These are phyloP conservation scores for Drosophila sucinea DNA, from an alignment of 1,140 invertebrate genomes.

Conservation along the genomic window DNA sequence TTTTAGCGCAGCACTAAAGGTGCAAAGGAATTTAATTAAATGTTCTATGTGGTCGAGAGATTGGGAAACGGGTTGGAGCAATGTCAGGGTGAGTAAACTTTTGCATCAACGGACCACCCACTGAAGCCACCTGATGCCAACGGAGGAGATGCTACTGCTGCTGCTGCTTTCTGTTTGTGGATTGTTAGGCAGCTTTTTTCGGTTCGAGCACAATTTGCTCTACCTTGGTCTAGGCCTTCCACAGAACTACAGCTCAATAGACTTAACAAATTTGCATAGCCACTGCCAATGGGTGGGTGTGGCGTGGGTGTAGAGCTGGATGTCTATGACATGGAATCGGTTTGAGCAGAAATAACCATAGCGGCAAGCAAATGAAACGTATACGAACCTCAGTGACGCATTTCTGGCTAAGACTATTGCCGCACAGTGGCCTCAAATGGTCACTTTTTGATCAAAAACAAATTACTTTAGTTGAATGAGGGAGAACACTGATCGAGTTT, in stretches of 20 bases:
- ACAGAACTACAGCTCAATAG: conserved; percentile 55
- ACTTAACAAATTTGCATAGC: conserved; percentile 67
- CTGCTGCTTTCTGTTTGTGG: conserved; percentile 27
- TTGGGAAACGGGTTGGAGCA: neutral
- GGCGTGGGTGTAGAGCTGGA: neutral
- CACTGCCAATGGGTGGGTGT: conserved; percentile 5
- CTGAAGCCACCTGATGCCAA: conserved; percentile 1
- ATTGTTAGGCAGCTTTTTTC: conserved; percentile 52
- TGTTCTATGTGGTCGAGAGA: conserved; percentile 44
- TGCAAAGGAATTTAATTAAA: conserved; percentile 82
- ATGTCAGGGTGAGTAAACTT: conserved; percentile 39
- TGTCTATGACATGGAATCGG: neutral
- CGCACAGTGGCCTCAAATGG: neutral
- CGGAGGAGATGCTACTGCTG: conserved; percentile 15
- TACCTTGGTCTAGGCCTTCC: conserved; percentile 24
- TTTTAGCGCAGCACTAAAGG: conserved; percentile 80
- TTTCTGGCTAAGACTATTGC: neutral
- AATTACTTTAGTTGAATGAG: no score
- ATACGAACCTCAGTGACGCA: neutral
- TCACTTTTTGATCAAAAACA: neutral
- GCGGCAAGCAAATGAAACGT: neutral
- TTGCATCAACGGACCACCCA: conserved; percentile 22
- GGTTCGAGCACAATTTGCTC: conserved; percentile 2
- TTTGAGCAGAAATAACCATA: conserved; percentile 1
- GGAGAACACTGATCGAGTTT: no score